Percentiles rank a stretch among this genome's conserved stretches.
phyloP scores from a whole-genome alignment of 2,797 vertebrate genomes.

The Cirrhinus mrigala region DNA sequence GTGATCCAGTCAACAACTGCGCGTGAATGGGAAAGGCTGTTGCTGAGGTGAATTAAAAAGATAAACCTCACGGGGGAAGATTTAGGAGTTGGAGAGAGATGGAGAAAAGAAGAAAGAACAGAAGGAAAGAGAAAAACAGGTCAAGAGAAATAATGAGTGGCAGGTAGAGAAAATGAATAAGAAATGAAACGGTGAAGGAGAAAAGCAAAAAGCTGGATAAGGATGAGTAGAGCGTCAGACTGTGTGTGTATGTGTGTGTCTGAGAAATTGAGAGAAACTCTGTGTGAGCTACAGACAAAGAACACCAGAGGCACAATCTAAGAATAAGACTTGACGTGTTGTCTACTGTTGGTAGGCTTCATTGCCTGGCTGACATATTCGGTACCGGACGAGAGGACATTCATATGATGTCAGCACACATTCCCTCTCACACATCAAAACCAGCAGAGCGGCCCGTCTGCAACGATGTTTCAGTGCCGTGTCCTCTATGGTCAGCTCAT shows the following conservation, averaged over 20 bases:
- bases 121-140: slow-evolving; percentile 24
- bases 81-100: not conserved
- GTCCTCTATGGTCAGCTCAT: not conserved
- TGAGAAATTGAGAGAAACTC: slow-evolving; percentile 24
- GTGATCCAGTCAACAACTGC: slow-evolving; percentile 25
- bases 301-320: slow-evolving; percentile 43
- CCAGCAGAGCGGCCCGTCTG: not conserved
- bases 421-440: slow-evolving; percentile 32
- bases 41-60: slow-evolving; percentile 19
- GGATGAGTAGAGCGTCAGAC: slow-evolving; percentile 3
- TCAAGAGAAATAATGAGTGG: slow-evolving; percentile 40
- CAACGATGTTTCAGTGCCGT: not conserved
- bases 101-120: not conserved
- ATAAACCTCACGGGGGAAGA: slow-evolving; percentile 6
- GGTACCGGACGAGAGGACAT: slow-evolving; percentile 22
- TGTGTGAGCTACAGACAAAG: slow-evolving; percentile 18
- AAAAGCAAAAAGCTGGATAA: slow-evolving; percentile 22
- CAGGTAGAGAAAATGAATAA: slow-evolving; percentile 30
- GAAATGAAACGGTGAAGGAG: slow-evolving; percentile 22
- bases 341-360: slow-evolving; percentile 42
- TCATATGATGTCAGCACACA: slow-evolving; percentile 49
- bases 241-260: not conserved
- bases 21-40: slow-evolving; percentile 13
- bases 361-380: slow-evolving; percentile 40
- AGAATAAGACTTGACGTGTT: slow-evolving; percentile 50